Evolutionary conservation across 2,797 vertebrate genomes (phyloP).

Genomic region (Gambelia wislizenii): DNA sequence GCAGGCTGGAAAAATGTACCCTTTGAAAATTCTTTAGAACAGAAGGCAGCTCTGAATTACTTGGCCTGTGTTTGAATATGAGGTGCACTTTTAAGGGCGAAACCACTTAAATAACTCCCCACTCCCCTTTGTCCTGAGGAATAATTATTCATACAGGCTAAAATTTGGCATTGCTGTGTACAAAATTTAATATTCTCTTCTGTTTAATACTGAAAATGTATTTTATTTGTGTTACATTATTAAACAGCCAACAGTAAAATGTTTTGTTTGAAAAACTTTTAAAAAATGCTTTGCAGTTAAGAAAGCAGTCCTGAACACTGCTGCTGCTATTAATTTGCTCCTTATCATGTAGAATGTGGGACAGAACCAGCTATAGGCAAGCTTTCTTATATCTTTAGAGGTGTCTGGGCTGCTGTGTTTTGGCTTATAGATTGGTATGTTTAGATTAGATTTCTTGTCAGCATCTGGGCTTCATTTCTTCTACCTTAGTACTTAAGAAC

Average conservation of each 20-base stretch:
- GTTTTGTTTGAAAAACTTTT: background rate
- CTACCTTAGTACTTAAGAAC: background rate
- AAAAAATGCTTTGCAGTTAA: background rate
- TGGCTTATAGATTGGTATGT: background rate
- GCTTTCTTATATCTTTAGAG: background rate
- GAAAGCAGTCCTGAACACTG: background rate
- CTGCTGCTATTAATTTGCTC: background rate
- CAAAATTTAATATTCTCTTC: background rate
- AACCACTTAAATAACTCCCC: background rate
- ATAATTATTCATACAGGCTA: background rate
- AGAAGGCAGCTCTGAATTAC: background rate
- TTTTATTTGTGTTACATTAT: background rate
- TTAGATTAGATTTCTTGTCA: background rate
- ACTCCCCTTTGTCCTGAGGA: too few species aligned
- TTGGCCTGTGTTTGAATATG: background rate
- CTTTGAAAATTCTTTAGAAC: background rate
- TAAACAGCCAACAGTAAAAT: background rate
- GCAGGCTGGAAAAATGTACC: background rate
- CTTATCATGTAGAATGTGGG: background rate
- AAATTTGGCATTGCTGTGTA: background rate
- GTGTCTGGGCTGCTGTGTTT: background rate
- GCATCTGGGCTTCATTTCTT: background rate
- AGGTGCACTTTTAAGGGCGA: background rate
- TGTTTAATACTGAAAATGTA: background rate
- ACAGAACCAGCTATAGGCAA: background rate